Percentiles rank a stretch among this genome's conserved stretches.
Conservation (phyloP, 2,113 vertebrate species). For the Gallinago undulata region DNA sequence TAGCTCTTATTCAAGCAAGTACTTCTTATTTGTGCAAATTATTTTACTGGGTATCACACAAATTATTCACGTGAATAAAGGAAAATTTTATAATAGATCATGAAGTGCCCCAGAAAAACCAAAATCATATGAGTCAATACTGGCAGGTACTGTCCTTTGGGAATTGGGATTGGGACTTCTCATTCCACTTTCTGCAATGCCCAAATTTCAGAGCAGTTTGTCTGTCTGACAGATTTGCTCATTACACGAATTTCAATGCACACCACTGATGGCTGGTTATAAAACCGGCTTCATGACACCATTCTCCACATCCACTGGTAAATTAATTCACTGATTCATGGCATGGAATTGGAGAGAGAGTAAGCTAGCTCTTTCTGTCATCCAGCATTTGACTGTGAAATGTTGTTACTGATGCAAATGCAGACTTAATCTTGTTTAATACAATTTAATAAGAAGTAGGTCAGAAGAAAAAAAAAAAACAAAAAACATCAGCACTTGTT, state of each 20-base stretch:
- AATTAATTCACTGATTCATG: slow-evolving; percentile 56
- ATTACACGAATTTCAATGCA: slow-evolving; percentile 44
- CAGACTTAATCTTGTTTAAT: slow-evolving; percentile 52
- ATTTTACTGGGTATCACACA: neutral
- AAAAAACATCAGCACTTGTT: neutral
- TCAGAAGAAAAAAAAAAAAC: neutral
- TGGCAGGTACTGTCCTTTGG: neutral
- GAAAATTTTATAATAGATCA: neutral
- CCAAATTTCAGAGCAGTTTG: neutral
- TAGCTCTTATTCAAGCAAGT: neutral
- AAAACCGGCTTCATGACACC: slow-evolving; percentile 35
- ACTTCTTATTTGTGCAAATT: neutral
- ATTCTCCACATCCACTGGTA: slow-evolving; percentile 13
- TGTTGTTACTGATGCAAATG: slow-evolving; percentile 13
- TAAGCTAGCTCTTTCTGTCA: slow-evolving; percentile 43
- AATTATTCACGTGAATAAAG: neutral
- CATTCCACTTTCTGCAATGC: neutral
- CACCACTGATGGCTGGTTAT: slow-evolving; percentile 35
- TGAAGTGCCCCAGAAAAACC: neutral
- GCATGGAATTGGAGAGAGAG: slow-evolving; percentile 39
- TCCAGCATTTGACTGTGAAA: slow-evolving; percentile 44
- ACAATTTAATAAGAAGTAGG: slow-evolving; percentile 55
- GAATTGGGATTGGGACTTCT: neutral
- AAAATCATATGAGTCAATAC: neutral
- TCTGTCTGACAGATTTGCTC: slow-evolving; percentile 40